Percentiles rank a stretch among this genome's conserved stretches.
Evolutionary conservation across 2,888 invertebrate species (phyloP).

Genomic region (Drosophila recens): DNA sequence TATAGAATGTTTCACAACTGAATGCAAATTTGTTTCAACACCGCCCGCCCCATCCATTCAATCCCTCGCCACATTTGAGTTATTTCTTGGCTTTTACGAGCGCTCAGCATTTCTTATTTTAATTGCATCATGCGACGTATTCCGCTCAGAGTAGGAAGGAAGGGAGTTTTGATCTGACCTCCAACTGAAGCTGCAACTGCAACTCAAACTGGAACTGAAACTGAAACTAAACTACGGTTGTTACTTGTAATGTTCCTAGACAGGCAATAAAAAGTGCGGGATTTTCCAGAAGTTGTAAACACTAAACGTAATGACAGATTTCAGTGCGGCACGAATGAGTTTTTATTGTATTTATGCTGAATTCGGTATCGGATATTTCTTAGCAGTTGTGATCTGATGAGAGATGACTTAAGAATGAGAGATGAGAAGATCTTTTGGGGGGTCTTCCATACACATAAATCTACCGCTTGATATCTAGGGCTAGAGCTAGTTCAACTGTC

Average conservation of each 20-base stretch:
- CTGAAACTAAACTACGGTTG: conserved; percentile 12
- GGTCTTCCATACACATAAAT: background rate
- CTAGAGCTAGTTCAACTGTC: conserved; percentile 4
- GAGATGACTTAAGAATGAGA: background rate
- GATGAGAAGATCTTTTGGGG: conserved; percentile 6
- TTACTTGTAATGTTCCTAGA: conserved; percentile 37
- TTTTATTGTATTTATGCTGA: conserved; percentile 50
- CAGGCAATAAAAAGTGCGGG: conserved; percentile 52
- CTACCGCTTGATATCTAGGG: background rate
- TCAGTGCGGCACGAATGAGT: conserved; percentile 24
- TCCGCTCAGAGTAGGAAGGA: background rate
- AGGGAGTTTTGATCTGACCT: background rate
- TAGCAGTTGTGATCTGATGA: conserved; percentile 27
- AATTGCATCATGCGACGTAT: conserved; percentile 61
- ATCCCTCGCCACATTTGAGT: conserved; percentile 21
- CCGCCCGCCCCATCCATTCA: background rate
- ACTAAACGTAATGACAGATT: conserved; percentile 68
- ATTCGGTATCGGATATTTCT: conserved; percentile 11
- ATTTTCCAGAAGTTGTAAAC: conserved; percentile 67
- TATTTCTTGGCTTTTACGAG: conserved; percentile 52
- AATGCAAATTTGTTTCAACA: conserved; percentile 73
- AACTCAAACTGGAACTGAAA: conserved; percentile 14
- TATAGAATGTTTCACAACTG: conserved; percentile 81
- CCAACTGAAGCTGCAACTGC: conserved; percentile 9
- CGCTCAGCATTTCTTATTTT: conserved; percentile 56